Evolutionary conservation across 2,888 invertebrate species (phyloP).

Genomic region (Apocheima hispidaria): DNA sequence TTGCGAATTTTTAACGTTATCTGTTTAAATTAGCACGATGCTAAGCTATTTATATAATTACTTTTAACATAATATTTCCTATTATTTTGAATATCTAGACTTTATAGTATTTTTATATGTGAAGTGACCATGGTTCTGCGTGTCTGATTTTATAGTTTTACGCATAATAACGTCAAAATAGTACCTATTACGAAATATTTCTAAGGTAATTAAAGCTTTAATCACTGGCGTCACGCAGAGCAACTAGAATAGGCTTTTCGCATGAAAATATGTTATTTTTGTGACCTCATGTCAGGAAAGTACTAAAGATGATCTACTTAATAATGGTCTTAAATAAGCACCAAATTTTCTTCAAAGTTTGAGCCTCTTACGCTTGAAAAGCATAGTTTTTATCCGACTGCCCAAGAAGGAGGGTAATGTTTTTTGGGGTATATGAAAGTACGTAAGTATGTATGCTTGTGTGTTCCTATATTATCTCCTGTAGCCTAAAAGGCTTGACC

Average conservation of each 20-base stretch:
- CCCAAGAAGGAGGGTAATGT: too few relatives aligned
- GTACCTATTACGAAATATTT: slow-evolving; percentile 24
- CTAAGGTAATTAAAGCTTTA: slow-evolving; percentile 24
- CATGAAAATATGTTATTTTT: slow-evolving; percentile 12
- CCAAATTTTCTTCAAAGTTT: too few relatives aligned
- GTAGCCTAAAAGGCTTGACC: too few relatives aligned
- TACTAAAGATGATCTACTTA: slow-evolving; percentile 14
- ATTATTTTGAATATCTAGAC: not conserved
- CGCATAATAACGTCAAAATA: slow-evolving; percentile 19
- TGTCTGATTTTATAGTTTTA: slow-evolving; percentile 31
- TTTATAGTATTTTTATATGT: slow-evolving; percentile 13
- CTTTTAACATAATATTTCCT: slow-evolving; percentile 7
- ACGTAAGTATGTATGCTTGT: too few relatives aligned
- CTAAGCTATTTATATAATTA: not conserved
- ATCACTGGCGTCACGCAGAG: slow-evolving; percentile 32
- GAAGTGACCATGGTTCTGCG: slow-evolving; percentile 30
- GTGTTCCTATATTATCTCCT: too few relatives aligned
- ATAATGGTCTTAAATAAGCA: not conserved
- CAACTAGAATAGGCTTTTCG: slow-evolving; percentile 12
- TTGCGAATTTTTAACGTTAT: slow-evolving; percentile 4
- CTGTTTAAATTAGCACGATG: not conserved
- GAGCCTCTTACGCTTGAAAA: too few relatives aligned
- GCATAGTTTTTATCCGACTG: too few relatives aligned
- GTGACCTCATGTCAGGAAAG: slow-evolving; percentile 17
- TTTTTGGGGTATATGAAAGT: too few relatives aligned